Conservation (phyloP, 1,140 invertebrate genomes). For the Drosophila persimilis region DNA sequence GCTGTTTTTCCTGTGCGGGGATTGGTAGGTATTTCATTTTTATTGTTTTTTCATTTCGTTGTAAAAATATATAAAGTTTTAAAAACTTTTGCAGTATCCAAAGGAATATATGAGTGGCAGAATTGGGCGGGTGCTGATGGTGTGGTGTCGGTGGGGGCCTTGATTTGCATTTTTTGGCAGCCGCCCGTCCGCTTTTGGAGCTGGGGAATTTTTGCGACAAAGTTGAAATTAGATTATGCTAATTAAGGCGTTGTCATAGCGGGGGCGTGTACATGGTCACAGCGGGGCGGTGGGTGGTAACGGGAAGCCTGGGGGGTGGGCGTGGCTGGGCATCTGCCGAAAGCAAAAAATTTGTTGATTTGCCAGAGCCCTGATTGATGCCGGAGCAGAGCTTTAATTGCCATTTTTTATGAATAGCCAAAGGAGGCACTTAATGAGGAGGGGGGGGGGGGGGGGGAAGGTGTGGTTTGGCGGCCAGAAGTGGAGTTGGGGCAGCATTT, state of each 20-base stretch:
- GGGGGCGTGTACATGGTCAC: no score
- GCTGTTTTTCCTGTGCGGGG: conserved; percentile 14
- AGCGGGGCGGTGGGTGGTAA: no score
- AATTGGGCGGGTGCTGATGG: background rate
- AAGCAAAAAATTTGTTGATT: conserved; percentile 22
- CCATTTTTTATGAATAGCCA: conserved; percentile 8
- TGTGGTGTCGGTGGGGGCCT: conserved; percentile 3
- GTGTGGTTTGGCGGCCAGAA: background rate
- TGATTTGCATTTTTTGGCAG: conserved; percentile 79
- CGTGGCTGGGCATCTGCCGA: background rate
- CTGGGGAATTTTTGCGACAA: conserved; percentile 48
- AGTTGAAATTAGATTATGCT: conserved; percentile 82
- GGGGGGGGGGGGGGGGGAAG: no score
- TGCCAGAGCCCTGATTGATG: conserved; percentile 63
- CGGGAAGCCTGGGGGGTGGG: background rate
- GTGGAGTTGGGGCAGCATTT: conserved; percentile 45
- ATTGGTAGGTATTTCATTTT: conserved; percentile 50
- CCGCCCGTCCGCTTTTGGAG: conserved; percentile 1
- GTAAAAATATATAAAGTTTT: conserved; percentile 79
- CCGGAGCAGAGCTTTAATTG: conserved; percentile 55
- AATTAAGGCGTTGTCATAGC: conserved; percentile 62
- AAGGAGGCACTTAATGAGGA: background rate
- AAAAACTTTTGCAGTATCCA: conserved; percentile 42
- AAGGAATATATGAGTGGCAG: conserved; percentile 30
- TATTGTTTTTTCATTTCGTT: conserved; percentile 82